Evolutionary conservation across 2,888 invertebrate species (phyloP).

Genomic region (Augiades crinisus): DNA sequence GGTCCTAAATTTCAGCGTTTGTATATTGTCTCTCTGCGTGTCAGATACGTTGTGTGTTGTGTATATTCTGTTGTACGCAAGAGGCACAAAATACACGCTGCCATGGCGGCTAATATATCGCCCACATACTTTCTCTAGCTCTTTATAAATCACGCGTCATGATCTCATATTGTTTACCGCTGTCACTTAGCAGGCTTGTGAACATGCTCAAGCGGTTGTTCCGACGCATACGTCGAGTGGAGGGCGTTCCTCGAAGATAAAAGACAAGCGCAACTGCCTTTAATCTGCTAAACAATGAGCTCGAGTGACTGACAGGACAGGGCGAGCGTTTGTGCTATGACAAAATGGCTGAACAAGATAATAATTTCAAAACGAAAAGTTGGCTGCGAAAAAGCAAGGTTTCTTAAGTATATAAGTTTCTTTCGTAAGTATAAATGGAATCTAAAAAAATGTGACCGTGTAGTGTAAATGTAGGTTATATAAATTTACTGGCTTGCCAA

Average conservation of each 20-base stretch:
- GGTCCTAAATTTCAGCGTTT: too few relatives aligned
- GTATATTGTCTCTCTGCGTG: too few relatives aligned
- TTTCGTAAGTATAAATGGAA: neutral
- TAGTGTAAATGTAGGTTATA: neutral
- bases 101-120: constrained; percentile 6
- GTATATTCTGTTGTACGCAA: too few relatives aligned
- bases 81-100: neutral
- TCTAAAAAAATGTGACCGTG: neutral
- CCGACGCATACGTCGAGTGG: constrained; percentile 38
- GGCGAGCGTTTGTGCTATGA: constrained; percentile 8
- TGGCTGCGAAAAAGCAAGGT: too few relatives aligned
- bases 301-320: constrained; percentile 18
- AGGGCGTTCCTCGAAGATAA: constrained; percentile 27
- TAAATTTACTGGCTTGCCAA: neutral
- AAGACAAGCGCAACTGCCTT: constrained; percentile 26
- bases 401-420: too few relatives aligned
- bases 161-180: constrained; percentile 41
- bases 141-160: constrained; percentile 23
- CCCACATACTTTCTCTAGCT: constrained; percentile 15
- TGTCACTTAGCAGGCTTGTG: constrained; percentile 42
- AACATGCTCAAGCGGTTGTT: constrained; percentile 41
- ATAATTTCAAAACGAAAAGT: too few relatives aligned
- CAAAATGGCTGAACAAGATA: neutral
- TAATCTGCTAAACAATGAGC: constrained; percentile 21
- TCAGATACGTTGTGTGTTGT: too few relatives aligned